These are phyloP conservation scores for Turdus rufiventris DNA, from an alignment of 2,113 vertebrate genomes.

Conservation along the genomic window DNA sequence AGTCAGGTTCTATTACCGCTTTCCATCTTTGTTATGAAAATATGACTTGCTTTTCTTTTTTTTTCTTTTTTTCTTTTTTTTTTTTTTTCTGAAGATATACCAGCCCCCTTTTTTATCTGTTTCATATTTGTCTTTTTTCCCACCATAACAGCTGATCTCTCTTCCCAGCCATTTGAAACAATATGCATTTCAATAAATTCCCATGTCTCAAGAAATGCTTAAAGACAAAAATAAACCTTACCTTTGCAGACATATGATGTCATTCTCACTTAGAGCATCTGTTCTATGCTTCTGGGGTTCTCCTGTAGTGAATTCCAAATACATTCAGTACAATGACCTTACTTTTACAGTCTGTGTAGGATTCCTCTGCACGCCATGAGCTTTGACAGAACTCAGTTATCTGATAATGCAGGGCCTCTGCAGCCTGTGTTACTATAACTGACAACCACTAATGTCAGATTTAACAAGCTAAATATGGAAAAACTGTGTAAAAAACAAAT, in stretches of 20 bases:
- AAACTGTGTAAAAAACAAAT: not conserved
- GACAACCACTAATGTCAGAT: not conserved
- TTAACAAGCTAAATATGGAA: not conserved
- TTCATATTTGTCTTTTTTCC: slow-evolving; percentile 7
- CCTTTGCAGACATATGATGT: not conserved
- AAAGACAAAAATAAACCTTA: not conserved
- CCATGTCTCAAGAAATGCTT: not conserved
- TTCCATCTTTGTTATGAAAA: slow-evolving; percentile 9
- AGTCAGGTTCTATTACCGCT: not conserved
- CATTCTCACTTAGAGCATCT: not conserved
- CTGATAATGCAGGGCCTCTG: not conserved
- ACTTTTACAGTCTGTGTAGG: not conserved
- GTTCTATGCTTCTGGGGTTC: not conserved
- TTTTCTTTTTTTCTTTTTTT: not conserved
- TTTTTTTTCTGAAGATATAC: not conserved
- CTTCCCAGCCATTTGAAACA: not conserved
- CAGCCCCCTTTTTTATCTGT: not conserved
- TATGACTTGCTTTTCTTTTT: not conserved
- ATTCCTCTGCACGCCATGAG: not conserved
- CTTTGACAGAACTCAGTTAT: not conserved
- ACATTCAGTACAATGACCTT: not conserved
- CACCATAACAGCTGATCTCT: not conserved
- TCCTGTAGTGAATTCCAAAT: not conserved
- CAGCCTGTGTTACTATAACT: not conserved
- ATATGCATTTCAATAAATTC: not conserved